Evolutionary conservation across 2,797 vertebrate genomes (phyloP).

Genomic region (Serranus cabrilla): DNA sequence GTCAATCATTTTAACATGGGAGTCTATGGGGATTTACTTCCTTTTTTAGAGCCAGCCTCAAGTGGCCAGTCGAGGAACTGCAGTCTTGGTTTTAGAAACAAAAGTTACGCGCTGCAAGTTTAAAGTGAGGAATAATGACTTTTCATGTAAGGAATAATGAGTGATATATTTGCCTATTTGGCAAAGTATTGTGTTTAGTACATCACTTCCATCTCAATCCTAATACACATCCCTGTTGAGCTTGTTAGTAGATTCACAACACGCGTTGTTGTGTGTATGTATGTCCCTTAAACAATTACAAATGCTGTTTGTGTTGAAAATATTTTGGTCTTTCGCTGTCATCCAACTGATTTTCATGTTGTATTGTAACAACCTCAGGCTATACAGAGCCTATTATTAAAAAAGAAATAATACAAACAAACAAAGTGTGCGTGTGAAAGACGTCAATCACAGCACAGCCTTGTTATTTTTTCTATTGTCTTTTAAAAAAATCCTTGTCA

Average conservation of each 20-base stretch:
- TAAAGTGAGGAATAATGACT: no score
- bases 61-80: no score
- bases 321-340: not conserved
- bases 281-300: not conserved
- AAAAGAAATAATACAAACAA: not conserved
- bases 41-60: no score
- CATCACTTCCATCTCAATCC: not conserved
- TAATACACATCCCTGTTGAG: not conserved
- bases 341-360: not conserved
- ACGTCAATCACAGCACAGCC: not conserved
- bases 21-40: no score
- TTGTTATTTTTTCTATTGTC: not conserved
- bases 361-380: not conserved
- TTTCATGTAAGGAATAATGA: no score
- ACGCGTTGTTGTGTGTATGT: not conserved
- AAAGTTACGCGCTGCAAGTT: no score
- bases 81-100: no score
- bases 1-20: no score
- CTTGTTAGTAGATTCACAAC: not conserved
- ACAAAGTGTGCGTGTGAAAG: not conserved
- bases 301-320: not conserved
- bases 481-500: not conserved
- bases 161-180: no score
- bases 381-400: not conserved
- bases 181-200: not conserved